Conservation (phyloP, 1,140 invertebrate species). For the Drosophila arizonae region DNA sequence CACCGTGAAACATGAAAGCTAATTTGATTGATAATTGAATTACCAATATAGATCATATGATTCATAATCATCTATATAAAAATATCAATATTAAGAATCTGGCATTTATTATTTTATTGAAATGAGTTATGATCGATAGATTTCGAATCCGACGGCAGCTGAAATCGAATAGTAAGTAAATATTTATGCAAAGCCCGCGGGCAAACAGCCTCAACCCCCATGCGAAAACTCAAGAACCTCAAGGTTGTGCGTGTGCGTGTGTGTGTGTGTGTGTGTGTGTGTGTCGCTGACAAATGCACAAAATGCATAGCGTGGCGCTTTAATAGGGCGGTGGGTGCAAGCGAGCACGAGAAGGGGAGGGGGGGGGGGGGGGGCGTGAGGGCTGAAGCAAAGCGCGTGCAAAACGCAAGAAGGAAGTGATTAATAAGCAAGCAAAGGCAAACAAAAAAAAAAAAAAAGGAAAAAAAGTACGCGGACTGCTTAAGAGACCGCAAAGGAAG, state of each 20-base stretch:
- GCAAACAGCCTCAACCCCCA: background rate
- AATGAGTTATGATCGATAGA: background rate
- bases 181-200: conserved; percentile 3
- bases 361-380: background rate
- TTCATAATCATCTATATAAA: background rate
- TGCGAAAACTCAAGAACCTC: conserved; percentile 5
- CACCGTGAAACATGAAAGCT: too few species aligned
- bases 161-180: background rate
- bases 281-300: conserved; percentile 47
- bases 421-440: conserved; percentile 60
- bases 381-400: conserved; percentile 31
- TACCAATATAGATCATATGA: background rate
- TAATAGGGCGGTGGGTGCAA: background rate
- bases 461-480: conserved; percentile 19
- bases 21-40: too few species aligned
- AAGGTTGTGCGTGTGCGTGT: conserved; percentile 23
- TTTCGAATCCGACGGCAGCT: background rate
- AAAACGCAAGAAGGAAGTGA: conserved; percentile 60
- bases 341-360: background rate
- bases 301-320: conserved; percentile 37
- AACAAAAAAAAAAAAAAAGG: conserved; percentile 25
- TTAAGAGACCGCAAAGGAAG: conserved; percentile 43
- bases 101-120: too few species aligned
- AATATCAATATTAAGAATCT: too few species aligned
- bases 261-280: conserved; percentile 9